A percentile compares a stretch with the other conserved stretches of the same genome.
Evolutionary conservation across 2,113 vertebrate species (phyloP).

Genomic region (Heterotilapia buettikoferi): DNA sequence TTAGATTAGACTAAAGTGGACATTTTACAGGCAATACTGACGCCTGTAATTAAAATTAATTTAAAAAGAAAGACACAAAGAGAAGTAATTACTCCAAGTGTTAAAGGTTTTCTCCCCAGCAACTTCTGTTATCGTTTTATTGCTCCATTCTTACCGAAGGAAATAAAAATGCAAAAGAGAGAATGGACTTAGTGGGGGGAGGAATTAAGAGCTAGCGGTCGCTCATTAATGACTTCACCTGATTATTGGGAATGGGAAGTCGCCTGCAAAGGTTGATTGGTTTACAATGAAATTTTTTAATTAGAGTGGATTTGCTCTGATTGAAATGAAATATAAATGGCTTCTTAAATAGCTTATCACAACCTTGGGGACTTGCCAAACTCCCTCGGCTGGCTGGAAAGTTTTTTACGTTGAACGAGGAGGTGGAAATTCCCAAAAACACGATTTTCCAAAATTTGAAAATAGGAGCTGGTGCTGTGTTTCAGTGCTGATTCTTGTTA

Average conservation of each 20-base stretch:
- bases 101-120: slow-evolving; percentile 66
- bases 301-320: slow-evolving; percentile 74
- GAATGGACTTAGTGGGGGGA: slow-evolving; percentile 48
- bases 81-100: slow-evolving; percentile 68
- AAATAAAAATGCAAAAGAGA: slow-evolving; percentile 57
- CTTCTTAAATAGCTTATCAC: slow-evolving; percentile 68
- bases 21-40: slow-evolving; percentile 64
- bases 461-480: not conserved
- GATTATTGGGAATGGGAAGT: slow-evolving; percentile 69
- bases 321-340: slow-evolving; percentile 73
- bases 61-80: slow-evolving; percentile 65
- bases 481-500: not conserved
- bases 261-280: slow-evolving; percentile 70
- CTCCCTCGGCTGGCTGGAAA: not conserved
- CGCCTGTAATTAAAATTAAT: slow-evolving; percentile 71
- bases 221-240: slow-evolving; percentile 69
- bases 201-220: slow-evolving; percentile 57
- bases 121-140: slow-evolving; percentile 72
- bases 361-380: slow-evolving; percentile 15
- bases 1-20: slow-evolving; percentile 67
- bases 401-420: not conserved
- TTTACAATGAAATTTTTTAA: slow-evolving; percentile 76
- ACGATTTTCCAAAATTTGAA: not conserved
- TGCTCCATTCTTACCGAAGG: slow-evolving; percentile 33
- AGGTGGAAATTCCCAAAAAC: not conserved